Conservation (phyloP, 2,113 vertebrate genomes). For the Dendropsophus ebraccatus region DNA sequence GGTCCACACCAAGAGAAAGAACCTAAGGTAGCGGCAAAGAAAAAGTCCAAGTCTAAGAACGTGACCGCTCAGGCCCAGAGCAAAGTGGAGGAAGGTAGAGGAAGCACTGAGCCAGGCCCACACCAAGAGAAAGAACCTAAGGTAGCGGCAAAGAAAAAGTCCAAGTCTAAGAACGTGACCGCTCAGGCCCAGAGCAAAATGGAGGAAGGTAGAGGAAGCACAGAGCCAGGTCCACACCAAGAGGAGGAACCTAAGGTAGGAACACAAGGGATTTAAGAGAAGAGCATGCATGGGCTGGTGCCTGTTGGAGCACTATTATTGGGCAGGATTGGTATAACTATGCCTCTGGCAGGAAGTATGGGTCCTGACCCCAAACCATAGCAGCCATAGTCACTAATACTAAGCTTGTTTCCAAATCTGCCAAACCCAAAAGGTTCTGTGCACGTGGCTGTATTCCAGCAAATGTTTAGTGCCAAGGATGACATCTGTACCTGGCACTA, state of each 20-base stretch:
- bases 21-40: conserved; percentile 66
- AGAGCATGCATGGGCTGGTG: neutral
- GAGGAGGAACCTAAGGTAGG: conserved; percentile 31
- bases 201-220: no score
- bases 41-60: conserved; percentile 66
- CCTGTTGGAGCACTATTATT: neutral
- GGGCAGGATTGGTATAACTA: neutral
- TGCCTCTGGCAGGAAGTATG: neutral
- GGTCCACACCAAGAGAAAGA: no score
- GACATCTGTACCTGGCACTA: no score
- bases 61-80: neutral
- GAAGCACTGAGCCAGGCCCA: neutral
- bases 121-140: neutral
- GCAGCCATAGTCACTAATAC: neutral
- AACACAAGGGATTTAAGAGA: neutral
- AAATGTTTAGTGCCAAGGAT: no score
- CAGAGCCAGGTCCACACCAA: no score
- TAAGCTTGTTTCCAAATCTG: neutral
- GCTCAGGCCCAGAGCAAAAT: no score
- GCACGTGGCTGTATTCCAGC: no score
- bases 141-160: no score
- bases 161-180: no score
- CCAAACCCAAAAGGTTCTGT: no score
- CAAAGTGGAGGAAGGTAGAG: neutral
- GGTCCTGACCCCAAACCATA: neutral